phyloP scores from a whole-genome alignment of 1,140 invertebrate genomes.

The Xylocopa sonorina region DNA sequence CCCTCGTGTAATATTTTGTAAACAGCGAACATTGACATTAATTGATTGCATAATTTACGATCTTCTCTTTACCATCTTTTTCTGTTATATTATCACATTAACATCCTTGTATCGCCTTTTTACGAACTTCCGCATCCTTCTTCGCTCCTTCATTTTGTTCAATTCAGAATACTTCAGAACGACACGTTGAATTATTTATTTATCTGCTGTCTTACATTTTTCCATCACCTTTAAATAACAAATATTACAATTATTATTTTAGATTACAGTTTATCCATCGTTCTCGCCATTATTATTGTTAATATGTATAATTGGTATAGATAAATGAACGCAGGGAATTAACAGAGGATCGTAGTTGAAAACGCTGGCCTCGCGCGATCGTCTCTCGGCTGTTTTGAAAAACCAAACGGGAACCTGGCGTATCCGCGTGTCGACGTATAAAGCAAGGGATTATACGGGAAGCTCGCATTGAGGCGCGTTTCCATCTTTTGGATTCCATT shows the following conservation, averaged over 20 bases:
- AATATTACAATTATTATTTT: no score
- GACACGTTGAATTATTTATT: no score
- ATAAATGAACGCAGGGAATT: neutral
- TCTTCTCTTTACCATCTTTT: neutral
- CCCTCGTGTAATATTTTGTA: slow-evolving; percentile 18
- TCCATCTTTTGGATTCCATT: slow-evolving; percentile 17
- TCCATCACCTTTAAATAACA: no score
- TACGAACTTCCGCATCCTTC: neutral
- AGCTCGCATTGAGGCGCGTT: slow-evolving; percentile 16
- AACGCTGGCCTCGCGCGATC: neutral
- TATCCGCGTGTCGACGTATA: neutral
- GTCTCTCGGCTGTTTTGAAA: neutral
- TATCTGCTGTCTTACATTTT: neutral
- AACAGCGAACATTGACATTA: neutral
- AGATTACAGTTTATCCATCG: no score
- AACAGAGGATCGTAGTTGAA: no score
- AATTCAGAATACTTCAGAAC: neutral
- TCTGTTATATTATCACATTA: no score
- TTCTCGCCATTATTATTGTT: neutral
- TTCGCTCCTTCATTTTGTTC: neutral
- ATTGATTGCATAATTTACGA: neutral
- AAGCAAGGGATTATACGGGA: slow-evolving; percentile 8
- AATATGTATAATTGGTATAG: neutral
- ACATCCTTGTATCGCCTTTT: neutral
- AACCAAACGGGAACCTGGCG: neutral